A percentile compares a stretch with the other conserved stretches of the same genome.
These are phyloP conservation scores for Druon quercuslanigerum DNA, from an alignment of 1,140 invertebrate species.

Conservation along the genomic window DNA sequence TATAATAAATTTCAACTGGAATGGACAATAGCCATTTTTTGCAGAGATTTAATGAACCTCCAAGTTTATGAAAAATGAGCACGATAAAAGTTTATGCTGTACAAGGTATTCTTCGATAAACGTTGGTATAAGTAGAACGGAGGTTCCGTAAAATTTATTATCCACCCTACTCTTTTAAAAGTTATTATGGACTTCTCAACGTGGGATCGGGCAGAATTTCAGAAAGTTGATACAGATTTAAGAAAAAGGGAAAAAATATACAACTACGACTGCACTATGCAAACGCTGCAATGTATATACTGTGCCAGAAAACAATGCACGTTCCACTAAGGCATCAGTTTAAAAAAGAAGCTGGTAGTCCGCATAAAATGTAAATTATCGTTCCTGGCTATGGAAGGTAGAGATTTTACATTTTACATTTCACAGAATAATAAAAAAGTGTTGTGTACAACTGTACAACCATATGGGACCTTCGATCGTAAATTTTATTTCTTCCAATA, in stretches of 20 bases:
- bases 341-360: not conserved
- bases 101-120: not conserved
- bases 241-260: not conserved
- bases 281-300: not conserved
- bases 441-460: too few relatives aligned
- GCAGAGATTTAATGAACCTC: not conserved
- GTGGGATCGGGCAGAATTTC: not conserved
- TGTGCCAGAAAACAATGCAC: not conserved
- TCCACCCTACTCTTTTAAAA: not conserved
- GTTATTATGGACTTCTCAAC: not conserved
- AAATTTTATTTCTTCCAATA: not conserved
- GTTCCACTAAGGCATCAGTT: not conserved
- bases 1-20: too few relatives aligned
- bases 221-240: not conserved
- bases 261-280: not conserved
- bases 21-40: not conserved
- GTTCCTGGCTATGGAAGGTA: too few relatives aligned
- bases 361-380: too few relatives aligned
- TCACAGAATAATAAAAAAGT: too few relatives aligned
- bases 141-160: not conserved
- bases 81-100: not conserved
- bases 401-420: too few relatives aligned
- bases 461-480: too few relatives aligned
- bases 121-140: not conserved
- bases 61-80: slow-evolving; percentile 10